These are phyloP conservation scores for Arothron firmamentum DNA, from an alignment of 2,113 vertebrate species.

Conservation along the genomic window DNA sequence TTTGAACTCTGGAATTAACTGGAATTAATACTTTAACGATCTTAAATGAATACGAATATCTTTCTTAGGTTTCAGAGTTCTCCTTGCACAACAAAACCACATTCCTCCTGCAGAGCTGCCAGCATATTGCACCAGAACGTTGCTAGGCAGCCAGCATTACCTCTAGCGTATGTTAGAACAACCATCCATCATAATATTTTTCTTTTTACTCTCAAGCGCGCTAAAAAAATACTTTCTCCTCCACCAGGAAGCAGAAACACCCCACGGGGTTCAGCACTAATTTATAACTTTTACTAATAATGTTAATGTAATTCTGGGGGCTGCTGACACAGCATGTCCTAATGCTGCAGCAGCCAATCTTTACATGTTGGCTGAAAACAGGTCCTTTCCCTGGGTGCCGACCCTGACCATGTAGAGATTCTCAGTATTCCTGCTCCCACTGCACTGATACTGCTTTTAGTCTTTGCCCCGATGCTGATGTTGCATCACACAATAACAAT, in stretches of 20 bases:
- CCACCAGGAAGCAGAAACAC: not conserved
- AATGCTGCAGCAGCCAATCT: conserved; percentile 1
- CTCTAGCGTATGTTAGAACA: not conserved
- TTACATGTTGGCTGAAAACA: conserved; percentile 11
- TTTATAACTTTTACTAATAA: conserved; percentile 5
- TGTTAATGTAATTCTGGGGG: not conserved
- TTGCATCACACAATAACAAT: too few relatives aligned
- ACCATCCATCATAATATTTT: not conserved
- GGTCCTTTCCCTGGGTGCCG: not conserved
- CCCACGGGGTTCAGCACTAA: conserved; percentile 1
- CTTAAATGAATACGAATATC: too few relatives aligned
- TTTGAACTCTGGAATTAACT: too few relatives aligned
- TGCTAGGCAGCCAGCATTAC: not conserved
- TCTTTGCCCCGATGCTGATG: too few relatives aligned
- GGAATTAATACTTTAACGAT: too few relatives aligned
- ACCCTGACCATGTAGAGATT: not conserved
- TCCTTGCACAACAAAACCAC: not conserved
- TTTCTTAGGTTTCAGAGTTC: not conserved
- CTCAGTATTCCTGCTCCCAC: too few relatives aligned
- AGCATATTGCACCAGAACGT: not conserved
- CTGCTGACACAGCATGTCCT: conserved; percentile 13
- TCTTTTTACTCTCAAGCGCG: not conserved
- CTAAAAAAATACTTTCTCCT: conserved; percentile 1
- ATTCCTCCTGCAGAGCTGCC: not conserved
- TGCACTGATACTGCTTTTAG: too few relatives aligned